These are phyloP conservation scores for Drosophila yakuba DNA, from an alignment of 1,140 invertebrate genomes.

Conservation along the genomic window DNA sequence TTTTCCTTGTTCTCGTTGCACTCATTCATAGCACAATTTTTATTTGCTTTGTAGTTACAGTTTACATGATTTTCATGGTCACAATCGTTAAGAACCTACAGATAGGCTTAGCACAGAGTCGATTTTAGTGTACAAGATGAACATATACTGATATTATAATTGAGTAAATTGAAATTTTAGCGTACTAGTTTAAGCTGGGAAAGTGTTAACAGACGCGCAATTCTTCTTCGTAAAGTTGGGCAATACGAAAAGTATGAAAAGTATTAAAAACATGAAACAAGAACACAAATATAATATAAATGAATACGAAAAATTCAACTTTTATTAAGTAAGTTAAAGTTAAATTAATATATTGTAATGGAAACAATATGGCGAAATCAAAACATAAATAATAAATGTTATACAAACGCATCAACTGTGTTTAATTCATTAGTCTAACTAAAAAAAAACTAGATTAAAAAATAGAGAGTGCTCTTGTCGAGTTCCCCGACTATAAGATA, in stretches of 20 bases:
- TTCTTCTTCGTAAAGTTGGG: constrained; percentile 58
- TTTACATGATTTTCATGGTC: constrained; percentile 37
- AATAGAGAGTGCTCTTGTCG: too few relatives aligned
- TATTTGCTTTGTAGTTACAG: constrained; percentile 44
- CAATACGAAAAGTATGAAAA: constrained; percentile 45
- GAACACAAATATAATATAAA: constrained; percentile 20
- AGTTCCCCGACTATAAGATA: too few relatives aligned
- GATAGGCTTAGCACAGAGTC: constrained; percentile 73
- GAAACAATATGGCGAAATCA: constrained; percentile 43
- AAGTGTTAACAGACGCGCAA: constrained; percentile 68
- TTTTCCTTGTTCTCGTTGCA: constrained; percentile 44
- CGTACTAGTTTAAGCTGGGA: constrained; percentile 62
- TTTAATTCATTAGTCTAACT: neutral
- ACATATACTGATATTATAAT: constrained; percentile 22
- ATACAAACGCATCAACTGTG: constrained; percentile 26
- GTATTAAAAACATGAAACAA: constrained; percentile 22
- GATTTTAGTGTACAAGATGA: constrained; percentile 74
- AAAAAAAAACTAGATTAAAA: too few relatives aligned
- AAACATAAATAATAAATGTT: constrained; percentile 69
- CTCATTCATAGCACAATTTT: constrained; percentile 46
- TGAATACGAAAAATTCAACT: constrained; percentile 47
- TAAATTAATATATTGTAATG: constrained; percentile 62
- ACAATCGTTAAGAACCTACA: constrained; percentile 29
- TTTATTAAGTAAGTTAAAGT: constrained; percentile 65
- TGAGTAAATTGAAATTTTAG: constrained; percentile 60